Conservation (phyloP, 2,113 vertebrate genomes). For the Ondatra zibethicus region DNA sequence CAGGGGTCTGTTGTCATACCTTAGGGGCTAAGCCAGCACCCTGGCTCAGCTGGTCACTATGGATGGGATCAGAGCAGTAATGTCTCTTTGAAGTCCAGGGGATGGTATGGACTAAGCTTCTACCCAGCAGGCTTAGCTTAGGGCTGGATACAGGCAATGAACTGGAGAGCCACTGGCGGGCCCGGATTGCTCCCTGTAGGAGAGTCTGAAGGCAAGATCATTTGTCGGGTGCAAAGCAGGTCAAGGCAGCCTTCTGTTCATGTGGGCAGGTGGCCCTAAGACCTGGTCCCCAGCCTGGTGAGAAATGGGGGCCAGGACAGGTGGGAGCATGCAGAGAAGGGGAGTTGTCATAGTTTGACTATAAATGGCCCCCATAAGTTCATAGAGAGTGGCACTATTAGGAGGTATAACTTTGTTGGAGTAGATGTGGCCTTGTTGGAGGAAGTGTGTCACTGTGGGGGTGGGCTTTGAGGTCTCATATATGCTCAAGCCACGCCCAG, state of each 20-base stretch:
- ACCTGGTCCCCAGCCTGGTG: not conserved
- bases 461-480: not conserved
- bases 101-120: not conserved
- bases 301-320: not conserved
- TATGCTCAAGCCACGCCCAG: not conserved
- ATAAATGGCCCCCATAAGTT: not conserved
- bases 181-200: not conserved
- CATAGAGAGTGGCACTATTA: not conserved
- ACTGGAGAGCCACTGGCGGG: not conserved
- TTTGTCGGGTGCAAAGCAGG: not conserved
- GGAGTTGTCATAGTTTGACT: not conserved
- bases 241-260: not conserved
- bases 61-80: accelerated
- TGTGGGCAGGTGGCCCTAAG: not conserved
- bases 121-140: not conserved
- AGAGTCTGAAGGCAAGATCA: not conserved
- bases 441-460: not conserved
- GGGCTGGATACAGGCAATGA: not conserved
- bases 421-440: not conserved
- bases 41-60: not conserved
- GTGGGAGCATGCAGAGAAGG: not conserved
- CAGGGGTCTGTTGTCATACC: not conserved
- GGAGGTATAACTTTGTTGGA: not conserved
- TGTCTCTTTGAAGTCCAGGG: not conserved
- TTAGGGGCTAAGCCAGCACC: not conserved